A percentile compares a stretch with the other conserved stretches of the same genome.
These are phyloP conservation scores for Aphodius granarius DNA, from an alignment of 2,888 invertebrate species.

Conservation along the genomic window DNA sequence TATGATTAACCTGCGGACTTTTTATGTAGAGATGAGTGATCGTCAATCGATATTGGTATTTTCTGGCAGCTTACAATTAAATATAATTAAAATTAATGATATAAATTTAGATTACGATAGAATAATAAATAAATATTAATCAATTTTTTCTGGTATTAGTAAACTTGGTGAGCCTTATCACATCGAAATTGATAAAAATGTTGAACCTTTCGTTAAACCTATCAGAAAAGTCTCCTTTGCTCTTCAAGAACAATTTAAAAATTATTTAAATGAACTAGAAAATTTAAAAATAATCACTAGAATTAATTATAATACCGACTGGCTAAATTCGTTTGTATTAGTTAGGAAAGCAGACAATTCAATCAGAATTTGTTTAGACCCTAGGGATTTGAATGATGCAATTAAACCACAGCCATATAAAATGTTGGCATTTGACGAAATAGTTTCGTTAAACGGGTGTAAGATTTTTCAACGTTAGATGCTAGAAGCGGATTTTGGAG, in stretches of 20 bases:
- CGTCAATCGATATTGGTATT: slow-evolving; percentile 20
- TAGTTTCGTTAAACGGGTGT: not conserved
- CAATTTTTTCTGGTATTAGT: slow-evolving; percentile 26
- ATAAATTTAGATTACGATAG: slow-evolving; percentile 12
- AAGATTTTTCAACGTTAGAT: not conserved
- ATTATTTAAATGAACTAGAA: not conserved
- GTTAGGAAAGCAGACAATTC: not conserved
- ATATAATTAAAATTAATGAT: slow-evolving; percentile 17
- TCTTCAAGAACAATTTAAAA: slow-evolving; percentile 27
- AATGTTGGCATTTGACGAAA: not conserved
- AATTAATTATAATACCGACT: too few species aligned
- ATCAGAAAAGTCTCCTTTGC: slow-evolving; percentile 28
- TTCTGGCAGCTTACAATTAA: slow-evolving; percentile 1
- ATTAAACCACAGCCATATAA: not conserved
- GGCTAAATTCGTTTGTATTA: too few species aligned
- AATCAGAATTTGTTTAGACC: not conserved
- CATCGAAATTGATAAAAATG: slow-evolving; percentile 24
- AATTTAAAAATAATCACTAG: not conserved
- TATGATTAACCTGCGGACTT: slow-evolving; percentile 15
- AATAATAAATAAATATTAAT: slow-evolving; percentile 18
- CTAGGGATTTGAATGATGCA: not conserved
- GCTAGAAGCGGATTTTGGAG: slow-evolving; percentile 34
- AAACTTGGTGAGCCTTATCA: slow-evolving; percentile 25
- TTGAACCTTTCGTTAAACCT: slow-evolving; percentile 21
- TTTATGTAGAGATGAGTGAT: slow-evolving; percentile 17